phyloP scores from a whole-genome alignment of 1,140 invertebrate genomes.

The Wasmannia auropunctata region DNA sequence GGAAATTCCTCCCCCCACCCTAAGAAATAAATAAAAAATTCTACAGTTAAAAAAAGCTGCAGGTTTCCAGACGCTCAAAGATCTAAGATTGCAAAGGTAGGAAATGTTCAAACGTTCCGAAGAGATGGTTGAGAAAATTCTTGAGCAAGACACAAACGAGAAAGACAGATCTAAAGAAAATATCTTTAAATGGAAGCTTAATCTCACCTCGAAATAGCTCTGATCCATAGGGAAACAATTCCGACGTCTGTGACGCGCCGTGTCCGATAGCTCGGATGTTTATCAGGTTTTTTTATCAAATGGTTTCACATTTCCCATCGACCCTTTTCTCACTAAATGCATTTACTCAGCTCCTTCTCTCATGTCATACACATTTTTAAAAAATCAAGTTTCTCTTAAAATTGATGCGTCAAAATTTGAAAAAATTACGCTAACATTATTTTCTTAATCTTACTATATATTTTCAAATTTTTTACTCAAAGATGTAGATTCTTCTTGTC shows the following conservation, averaged over 20 bases:
- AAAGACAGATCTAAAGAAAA: conserved; percentile 33
- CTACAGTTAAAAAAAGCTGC: background rate
- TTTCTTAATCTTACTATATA: background rate
- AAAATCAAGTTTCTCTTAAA: background rate
- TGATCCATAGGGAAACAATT: conserved; percentile 31
- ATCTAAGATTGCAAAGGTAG: background rate
- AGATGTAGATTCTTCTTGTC: no score
- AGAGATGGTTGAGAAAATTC: background rate
- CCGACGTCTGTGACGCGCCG: background rate
- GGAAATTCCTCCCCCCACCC: background rate
- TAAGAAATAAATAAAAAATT: conserved; percentile 32
- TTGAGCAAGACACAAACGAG: background rate
- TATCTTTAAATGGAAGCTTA: conserved; percentile 26
- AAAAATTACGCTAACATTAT: background rate
- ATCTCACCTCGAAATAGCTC: conserved; percentile 9
- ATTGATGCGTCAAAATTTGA: background rate
- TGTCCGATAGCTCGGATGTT: background rate
- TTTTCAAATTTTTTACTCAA: background rate
- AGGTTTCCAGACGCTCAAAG: background rate
- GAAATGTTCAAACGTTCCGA: background rate
- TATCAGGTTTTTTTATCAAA: conserved; percentile 34
- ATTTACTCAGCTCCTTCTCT: conserved; percentile 18
- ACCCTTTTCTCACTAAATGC: background rate
- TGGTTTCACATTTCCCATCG: background rate
- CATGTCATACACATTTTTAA: background rate